Conservation (phyloP, 1,140 invertebrate species). For the Myzus persicae region DNA sequence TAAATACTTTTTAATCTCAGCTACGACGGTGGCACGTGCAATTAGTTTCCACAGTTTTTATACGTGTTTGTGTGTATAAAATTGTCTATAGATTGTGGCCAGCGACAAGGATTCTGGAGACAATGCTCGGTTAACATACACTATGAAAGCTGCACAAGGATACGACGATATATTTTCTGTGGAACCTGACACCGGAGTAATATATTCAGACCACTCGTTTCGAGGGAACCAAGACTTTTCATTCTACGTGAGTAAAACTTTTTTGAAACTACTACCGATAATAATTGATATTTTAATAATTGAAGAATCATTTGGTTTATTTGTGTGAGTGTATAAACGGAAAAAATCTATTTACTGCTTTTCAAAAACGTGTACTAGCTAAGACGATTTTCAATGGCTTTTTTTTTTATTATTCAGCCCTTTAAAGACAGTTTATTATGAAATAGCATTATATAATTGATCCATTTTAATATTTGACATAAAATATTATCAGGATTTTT, state of each 20-base stretch:
- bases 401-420: not conserved
- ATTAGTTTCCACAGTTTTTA: not conserved
- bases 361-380: not conserved
- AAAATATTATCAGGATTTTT: not conserved
- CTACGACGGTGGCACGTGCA: not conserved
- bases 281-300: slow-evolving; percentile 3
- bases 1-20: not conserved
- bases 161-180: slow-evolving; percentile 78
- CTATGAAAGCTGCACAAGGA: slow-evolving; percentile 77
- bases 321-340: not conserved
- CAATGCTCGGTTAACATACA: slow-evolving; percentile 83
- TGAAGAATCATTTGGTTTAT: not conserved
- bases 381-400: not conserved
- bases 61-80: not conserved
- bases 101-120: slow-evolving; percentile 82
- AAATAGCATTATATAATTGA: not conserved
- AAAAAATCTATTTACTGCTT: not conserved
- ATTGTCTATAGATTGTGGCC: slow-evolving; percentile 75
- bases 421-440: not conserved
- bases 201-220: slow-evolving; percentile 76
- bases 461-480: not conserved
- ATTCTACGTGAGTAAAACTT: slow-evolving; percentile 71
- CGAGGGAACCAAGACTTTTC: slow-evolving; percentile 80
- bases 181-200: slow-evolving; percentile 79
- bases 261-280: not conserved